These are phyloP conservation scores for Chelonus formosanus DNA, from an alignment of 2,888 invertebrate genomes.

Conservation along the genomic window DNA sequence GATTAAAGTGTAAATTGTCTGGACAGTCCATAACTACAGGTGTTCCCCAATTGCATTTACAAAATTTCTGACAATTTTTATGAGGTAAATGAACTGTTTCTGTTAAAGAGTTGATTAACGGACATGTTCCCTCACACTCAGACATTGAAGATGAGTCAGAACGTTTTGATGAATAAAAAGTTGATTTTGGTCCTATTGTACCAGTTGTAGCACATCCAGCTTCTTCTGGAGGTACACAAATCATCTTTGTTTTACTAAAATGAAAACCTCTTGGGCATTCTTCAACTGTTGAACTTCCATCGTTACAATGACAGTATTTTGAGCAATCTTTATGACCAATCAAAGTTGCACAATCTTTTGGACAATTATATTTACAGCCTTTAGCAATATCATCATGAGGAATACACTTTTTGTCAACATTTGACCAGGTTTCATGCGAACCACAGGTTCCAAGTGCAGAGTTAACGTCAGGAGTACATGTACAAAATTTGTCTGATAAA, in stretches of 20 bases:
- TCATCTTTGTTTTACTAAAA: too few relatives aligned
- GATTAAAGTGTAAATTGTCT: too few relatives aligned
- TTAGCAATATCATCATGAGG: background rate
- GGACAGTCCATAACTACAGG: slow-evolving; percentile 3
- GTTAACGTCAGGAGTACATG: slow-evolving; percentile 36
- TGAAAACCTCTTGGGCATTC: too few relatives aligned
- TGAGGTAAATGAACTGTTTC: slow-evolving; percentile 41
- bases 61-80: slow-evolving; percentile 48
- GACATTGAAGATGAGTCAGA: background rate
- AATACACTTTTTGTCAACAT: background rate
- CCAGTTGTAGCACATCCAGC: too few relatives aligned
- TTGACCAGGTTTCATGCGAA: slow-evolving; percentile 37
- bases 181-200: too few relatives aligned
- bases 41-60: slow-evolving; percentile 42
- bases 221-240: too few relatives aligned
- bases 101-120: slow-evolving; percentile 21
- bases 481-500: slow-evolving; percentile 46
- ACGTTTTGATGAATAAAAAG: background rate
- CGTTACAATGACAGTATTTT: too few relatives aligned
- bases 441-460: slow-evolving; percentile 38
- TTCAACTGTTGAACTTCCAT: too few relatives aligned
- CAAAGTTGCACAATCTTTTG: background rate
- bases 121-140: slow-evolving; percentile 46
- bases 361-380: background rate
- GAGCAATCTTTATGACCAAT: too few relatives aligned